A percentile compares a stretch with the other conserved stretches of the same genome.
phyloP scores from a whole-genome alignment of 1,140 invertebrate species.

The Aphelenchoides besseyi region DNA sequence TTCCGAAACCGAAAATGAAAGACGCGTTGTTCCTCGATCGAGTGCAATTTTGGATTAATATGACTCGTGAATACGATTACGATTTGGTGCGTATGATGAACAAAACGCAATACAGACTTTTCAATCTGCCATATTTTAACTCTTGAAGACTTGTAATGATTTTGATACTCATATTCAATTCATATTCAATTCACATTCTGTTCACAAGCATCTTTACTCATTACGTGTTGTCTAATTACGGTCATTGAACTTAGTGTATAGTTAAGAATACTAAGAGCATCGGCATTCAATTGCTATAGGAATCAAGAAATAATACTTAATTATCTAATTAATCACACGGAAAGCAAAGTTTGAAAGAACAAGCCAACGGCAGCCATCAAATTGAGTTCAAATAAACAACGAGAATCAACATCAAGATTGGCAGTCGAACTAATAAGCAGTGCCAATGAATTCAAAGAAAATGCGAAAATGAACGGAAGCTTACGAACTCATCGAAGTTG shows the following conservation, averaged over 20 bases:
- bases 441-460: not conserved
- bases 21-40: not conserved
- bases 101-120: too few relatives aligned
- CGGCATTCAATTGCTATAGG: too few relatives aligned
- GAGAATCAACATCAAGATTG: not conserved
- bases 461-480: not conserved
- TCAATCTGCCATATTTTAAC: too few relatives aligned
- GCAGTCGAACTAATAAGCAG: not conserved
- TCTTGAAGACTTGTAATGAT: too few relatives aligned
- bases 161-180: too few relatives aligned
- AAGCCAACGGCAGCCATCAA: not conserved
- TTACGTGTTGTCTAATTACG: too few relatives aligned
- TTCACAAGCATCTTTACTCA: too few relatives aligned
- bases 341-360: not conserved
- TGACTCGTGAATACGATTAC: slow-evolving; percentile 6
- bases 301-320: too few relatives aligned
- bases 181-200: too few relatives aligned
- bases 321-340: not conserved
- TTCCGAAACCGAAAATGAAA: not conserved
- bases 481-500: too few relatives aligned
- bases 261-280: too few relatives aligned
- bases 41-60: not conserved
- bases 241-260: too few relatives aligned
- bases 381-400: not conserved
- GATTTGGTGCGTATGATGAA: not conserved